Percentiles rank a stretch among this genome's conserved stretches.
These are phyloP conservation scores for Sebastes alutus DNA, from an alignment of 2,797 vertebrate species.

Conservation along the genomic window DNA sequence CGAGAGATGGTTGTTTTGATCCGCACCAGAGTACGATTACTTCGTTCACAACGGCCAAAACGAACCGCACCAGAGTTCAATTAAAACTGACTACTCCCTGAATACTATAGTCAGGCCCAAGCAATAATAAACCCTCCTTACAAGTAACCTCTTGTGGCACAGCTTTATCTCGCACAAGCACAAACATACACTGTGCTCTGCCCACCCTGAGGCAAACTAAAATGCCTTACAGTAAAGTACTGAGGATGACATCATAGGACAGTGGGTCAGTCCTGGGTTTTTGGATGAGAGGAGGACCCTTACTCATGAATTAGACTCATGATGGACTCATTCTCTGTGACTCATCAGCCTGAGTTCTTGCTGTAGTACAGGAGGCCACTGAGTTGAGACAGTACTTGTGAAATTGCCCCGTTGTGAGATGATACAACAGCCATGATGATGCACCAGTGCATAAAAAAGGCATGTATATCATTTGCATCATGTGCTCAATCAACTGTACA, in stretches of 20 bases:
- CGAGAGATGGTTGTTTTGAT: no score
- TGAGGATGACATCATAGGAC: conserved; percentile 38
- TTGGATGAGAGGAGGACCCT: conserved; percentile 24
- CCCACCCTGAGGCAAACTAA: not conserved
- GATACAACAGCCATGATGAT: conserved; percentile 24
- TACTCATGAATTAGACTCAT: conserved; percentile 38
- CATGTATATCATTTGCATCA: conserved; percentile 68
- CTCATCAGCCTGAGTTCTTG: conserved; percentile 24
- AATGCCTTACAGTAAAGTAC: conserved; percentile 29
- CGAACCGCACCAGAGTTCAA: no score
- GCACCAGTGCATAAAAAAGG: conserved; percentile 43
- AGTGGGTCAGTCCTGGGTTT: conserved; percentile 30
- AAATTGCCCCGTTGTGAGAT: conserved; percentile 24
- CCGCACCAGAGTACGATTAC: no score
- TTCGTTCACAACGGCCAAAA: no score
- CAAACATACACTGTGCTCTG: not conserved
- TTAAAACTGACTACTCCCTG: no score
- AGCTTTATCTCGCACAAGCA: not conserved
- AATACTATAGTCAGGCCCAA: not conserved
- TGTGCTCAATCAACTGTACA: conserved; percentile 70
- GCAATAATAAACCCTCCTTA: not conserved
- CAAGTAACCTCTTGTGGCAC: not conserved
- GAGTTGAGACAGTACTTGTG: conserved; percentile 17
- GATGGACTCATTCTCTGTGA: conserved; percentile 28
- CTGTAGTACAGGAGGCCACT: conserved; percentile 1